Evolutionary conservation across 2,888 invertebrate genomes (phyloP).

Genomic region (Panzeria rudis): DNA sequence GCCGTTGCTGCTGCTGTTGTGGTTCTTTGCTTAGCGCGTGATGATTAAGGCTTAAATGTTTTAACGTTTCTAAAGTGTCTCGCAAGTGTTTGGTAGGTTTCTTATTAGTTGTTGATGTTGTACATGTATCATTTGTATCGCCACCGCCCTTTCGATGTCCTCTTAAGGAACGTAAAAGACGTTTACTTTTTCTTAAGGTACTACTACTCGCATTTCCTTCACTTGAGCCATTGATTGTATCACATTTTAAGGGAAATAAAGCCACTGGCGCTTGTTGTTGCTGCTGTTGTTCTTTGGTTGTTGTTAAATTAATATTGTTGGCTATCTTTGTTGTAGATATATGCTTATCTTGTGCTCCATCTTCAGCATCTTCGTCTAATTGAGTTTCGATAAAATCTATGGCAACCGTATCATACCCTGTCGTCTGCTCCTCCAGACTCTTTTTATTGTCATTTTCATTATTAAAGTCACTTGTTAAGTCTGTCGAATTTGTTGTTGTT

Average conservation of each 20-base stretch:
- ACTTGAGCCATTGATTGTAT: conserved; percentile 55
- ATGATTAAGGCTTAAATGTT: conserved; percentile 63
- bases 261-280: conserved; percentile 74
- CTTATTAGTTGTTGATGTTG: conserved; percentile 51
- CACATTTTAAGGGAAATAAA: conserved; percentile 79
- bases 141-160: conserved; percentile 77
- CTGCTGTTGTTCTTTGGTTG: conserved; percentile 59
- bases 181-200: conserved; percentile 78
- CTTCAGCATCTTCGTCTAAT: conserved; percentile 72
- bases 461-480: conserved; percentile 71
- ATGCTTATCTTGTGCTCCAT: conserved; percentile 65
- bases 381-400: conserved; percentile 75
- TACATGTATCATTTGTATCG: conserved; percentile 67
- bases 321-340: conserved; percentile 61
- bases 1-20: conserved; percentile 35
- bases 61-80: conserved; percentile 71
- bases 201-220: conserved; percentile 31
- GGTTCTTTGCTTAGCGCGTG: conserved; percentile 30
- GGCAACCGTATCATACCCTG: conserved; percentile 73
- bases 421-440: conserved; percentile 69
- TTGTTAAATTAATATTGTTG: conserved; percentile 68
- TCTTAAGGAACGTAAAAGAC: conserved; percentile 81
- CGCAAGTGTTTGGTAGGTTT: conserved; percentile 67
- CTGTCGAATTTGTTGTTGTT: conserved; percentile 44
- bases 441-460: conserved; percentile 74